These are phyloP conservation scores for Halichondria panicea DNA, from an alignment of 37 sponge, comb jelly and placozoan species.

Conservation along the genomic window DNA sequence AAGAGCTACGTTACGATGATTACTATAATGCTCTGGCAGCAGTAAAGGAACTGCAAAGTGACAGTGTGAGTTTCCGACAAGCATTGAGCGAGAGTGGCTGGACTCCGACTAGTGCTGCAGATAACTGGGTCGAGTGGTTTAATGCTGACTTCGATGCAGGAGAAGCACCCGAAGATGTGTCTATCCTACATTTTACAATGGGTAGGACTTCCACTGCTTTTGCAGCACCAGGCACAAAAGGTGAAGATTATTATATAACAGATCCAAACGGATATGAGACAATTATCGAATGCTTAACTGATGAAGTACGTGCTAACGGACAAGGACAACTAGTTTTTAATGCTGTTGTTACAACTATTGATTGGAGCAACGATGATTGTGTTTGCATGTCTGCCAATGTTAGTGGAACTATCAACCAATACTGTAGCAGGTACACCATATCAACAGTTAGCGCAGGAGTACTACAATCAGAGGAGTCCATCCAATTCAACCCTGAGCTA, in stretches of 20 bases:
- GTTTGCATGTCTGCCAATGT: conserved; percentile 44
- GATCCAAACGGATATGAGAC: conserved; percentile 36
- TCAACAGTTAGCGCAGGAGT: conserved; percentile 61
- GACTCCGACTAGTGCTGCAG: conserved; percentile 5
- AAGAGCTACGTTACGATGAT: too few relatives aligned
- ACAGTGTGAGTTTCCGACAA: conserved; percentile 8
- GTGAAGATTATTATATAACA: conserved; percentile 38
- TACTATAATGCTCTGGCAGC: too few relatives aligned
- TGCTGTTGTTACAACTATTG: conserved; percentile 20
- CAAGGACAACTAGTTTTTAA: conserved; percentile 37
- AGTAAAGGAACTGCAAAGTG: too few relatives aligned
- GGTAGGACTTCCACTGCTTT: conserved; percentile 15
- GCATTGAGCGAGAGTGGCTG: conserved; percentile 30
- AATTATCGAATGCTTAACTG: conserved; percentile 39
- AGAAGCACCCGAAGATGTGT: conserved; percentile 4
- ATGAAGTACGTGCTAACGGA: not conserved
- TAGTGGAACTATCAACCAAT: not conserved
- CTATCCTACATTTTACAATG: conserved; percentile 1
- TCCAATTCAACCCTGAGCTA: conserved; percentile 25
- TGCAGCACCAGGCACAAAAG: conserved; percentile 1
- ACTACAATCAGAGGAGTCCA: conserved; percentile 28
- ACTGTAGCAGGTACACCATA: conserved; percentile 47
- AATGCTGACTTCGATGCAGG: conserved; percentile 13
- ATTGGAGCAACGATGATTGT: conserved; percentile 45
- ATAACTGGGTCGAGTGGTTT: conserved; percentile 42